A percentile compares a stretch with the other conserved stretches of the same genome.
phyloP scores from a whole-genome alignment of 1,140 invertebrate species.

The Medauroidea extradentata region DNA sequence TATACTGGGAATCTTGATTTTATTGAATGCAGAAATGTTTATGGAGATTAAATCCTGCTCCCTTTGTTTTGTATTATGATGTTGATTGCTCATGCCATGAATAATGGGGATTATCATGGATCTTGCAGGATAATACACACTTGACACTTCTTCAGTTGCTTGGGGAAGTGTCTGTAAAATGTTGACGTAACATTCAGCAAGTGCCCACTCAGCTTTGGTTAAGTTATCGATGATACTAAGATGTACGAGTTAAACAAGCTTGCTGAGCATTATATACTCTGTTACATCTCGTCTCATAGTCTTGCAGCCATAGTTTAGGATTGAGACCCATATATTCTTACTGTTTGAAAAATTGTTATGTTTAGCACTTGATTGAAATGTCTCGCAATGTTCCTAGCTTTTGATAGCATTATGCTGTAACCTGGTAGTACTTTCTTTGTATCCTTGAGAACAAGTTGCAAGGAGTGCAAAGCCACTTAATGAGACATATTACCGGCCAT shows the following conservation, averaged over 20 bases:
- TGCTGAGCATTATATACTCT: slow-evolving; percentile 2
- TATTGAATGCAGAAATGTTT: no score
- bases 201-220: background rate
- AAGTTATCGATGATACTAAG: background rate
- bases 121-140: no score
- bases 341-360: background rate
- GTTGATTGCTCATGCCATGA: no score
- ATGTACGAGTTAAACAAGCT: background rate
- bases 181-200: background rate
- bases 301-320: slow-evolving; percentile 1
- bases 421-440: no score
- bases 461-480: no score
- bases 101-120: no score
- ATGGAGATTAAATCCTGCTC: no score
- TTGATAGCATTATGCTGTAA: background rate
- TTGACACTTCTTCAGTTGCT: no score
- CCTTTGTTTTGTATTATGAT: no score
- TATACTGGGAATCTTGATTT: no score
- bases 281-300: slow-evolving; percentile 7
- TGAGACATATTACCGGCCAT: no score
- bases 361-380: slow-evolving; percentile 7
- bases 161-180: background rate
- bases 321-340: background rate
- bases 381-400: slow-evolving; percentile 7
- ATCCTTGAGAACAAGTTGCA: no score